Percentiles rank a stretch among this genome's conserved stretches.
These are phyloP conservation scores for Leptinotarsa juncta DNA, from an alignment of 2,888 invertebrate genomes.

Conservation along the genomic window DNA sequence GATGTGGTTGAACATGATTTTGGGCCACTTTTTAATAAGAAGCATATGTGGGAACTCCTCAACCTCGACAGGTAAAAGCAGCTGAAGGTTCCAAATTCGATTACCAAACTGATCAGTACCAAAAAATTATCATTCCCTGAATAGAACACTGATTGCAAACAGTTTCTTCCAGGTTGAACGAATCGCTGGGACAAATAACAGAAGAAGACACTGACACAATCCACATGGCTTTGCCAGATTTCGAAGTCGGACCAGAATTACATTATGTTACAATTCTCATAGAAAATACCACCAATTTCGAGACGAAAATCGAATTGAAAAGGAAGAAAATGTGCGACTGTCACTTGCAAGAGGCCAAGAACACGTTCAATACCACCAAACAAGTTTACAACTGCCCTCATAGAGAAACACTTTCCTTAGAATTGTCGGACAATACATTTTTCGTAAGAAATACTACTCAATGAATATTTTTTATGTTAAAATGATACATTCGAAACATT, in stretches of 20 bases:
- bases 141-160: too few relatives aligned
- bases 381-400: conserved; percentile 61
- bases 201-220: conserved; percentile 51
- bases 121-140: too few relatives aligned
- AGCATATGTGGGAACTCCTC: conserved; percentile 62
- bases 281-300: conserved; percentile 56
- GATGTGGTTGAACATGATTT: conserved; percentile 61
- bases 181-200: conserved; percentile 50
- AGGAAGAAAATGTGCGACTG: conserved; percentile 62
- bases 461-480: too few relatives aligned
- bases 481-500: too few relatives aligned
- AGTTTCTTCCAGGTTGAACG: conserved; percentile 53
- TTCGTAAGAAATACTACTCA: conserved; percentile 50
- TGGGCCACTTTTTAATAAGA: conserved; percentile 60
- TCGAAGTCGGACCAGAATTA: conserved; percentile 51
- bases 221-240: conserved; percentile 57
- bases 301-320: conserved; percentile 55
- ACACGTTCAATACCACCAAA: conserved; percentile 54
- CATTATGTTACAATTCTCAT: conserved; percentile 57
- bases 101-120: too few relatives aligned
- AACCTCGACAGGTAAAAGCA: conserved; percentile 60
- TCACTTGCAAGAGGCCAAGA: conserved; percentile 47
- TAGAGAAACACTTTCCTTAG: conserved; percentile 56
- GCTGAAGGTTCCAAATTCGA: too few relatives aligned
- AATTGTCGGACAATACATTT: conserved; percentile 55